These are phyloP conservation scores for Mormyrops attenuatus DNA, from an alignment of 2,797 vertebrate species.

Conservation along the genomic window DNA sequence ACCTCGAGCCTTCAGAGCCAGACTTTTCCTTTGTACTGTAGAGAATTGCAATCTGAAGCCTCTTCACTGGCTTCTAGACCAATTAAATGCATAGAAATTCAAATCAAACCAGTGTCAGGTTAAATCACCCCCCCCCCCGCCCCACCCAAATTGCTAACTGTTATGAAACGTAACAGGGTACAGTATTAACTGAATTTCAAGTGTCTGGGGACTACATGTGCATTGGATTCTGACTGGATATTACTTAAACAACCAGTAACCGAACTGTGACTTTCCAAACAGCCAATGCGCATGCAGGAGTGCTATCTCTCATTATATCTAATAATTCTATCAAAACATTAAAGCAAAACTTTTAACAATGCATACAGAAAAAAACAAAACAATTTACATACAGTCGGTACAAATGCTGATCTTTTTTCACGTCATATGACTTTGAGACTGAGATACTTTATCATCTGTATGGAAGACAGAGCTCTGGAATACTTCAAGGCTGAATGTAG, in stretches of 20 bases:
- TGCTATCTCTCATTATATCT: neutral
- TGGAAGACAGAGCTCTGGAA: neutral
- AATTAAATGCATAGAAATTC: constrained; percentile 8
- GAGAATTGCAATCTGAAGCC: neutral
- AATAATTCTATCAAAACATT: neutral
- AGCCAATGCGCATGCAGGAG: neutral
- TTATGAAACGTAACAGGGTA: neutral
- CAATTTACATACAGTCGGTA: neutral
- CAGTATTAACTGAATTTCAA: neutral
- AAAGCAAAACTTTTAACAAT: neutral
- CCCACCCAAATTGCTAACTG: neutral
- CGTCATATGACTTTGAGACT: neutral
- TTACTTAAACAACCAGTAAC: neutral
- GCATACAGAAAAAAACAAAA: neutral
- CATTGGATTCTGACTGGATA: neutral
- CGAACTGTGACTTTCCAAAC: neutral
- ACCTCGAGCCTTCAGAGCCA: neutral
- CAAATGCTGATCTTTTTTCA: neutral
- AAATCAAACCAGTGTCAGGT: constrained; percentile 11
- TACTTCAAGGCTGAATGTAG: neutral
- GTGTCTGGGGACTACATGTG: neutral
- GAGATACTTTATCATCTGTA: neutral
- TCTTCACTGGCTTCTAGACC: neutral
- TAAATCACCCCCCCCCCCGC: neutral
- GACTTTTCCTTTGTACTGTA: neutral